Base-by-base conservation (phyloP, 2,888 invertebrate species). In the Cephus pygmeus region DNA sequence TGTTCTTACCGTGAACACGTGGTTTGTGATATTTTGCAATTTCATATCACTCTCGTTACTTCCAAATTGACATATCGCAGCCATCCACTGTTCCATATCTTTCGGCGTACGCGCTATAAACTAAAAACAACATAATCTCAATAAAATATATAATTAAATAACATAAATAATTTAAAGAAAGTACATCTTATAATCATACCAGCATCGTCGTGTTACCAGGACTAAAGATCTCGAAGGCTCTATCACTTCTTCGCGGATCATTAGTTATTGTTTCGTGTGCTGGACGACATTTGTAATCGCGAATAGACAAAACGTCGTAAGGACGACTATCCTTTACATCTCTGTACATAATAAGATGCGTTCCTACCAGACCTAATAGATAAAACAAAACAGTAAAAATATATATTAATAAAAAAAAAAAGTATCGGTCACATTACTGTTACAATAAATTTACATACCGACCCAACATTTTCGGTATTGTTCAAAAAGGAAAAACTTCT, bases 1-100 rank as follows among this genome's bases (percentile, higher is more conserved):
- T 3, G 35, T 31, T 2, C n/a, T 3, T 40, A 35, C 23, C 31
- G 9, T 23, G n/a, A 23, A 31, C n/a, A 40, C 31, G 15, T 12
- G 4, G 12, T 31, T 31, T 30, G 12, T 12, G 1, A 69, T 11
- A 34, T 31, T 23, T 34, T 71, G 4, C 12, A 11, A 6, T 71
- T 33, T 33, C 71, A 33, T 1, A 23, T 30, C 31, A 34, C 11
- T 34, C 35, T 36, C 3, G 34, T 34, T 76, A 1, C 4, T n/a
- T 71, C 68, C 79, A 3, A 85, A 77, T 11, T 85, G 82, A 40
- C 82, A 83, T 74, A 91, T 87, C 1, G 86, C 86, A 6, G 83
- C 79, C 4, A 91, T 80, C 91, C 91, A 91, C n/a, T 90, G 88
- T 30, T 87, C 85, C 91, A 90, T 91, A 33, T 91, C 91, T 68